These are phyloP conservation scores for Heteromormyrus szaboi DNA, from an alignment of 2,797 vertebrate species.

Conservation along the genomic window DNA sequence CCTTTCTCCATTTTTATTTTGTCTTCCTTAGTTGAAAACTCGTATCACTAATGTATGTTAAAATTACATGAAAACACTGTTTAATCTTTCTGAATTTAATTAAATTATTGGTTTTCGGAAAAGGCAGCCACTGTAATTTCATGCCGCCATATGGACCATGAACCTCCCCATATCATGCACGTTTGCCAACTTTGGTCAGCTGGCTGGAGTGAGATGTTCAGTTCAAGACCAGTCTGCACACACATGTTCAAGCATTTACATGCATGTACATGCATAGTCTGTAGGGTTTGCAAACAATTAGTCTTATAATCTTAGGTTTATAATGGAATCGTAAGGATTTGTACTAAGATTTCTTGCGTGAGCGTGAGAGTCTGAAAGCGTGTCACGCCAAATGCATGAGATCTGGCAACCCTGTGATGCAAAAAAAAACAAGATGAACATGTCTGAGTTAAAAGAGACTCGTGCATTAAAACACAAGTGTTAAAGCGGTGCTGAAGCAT, in stretches of 20 bases:
- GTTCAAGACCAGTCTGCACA: not conserved
- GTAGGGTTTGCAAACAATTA: not conserved
- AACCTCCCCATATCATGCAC: not conserved
- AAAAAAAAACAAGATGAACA: not conserved
- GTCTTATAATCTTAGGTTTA: not conserved
- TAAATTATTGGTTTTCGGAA: not conserved
- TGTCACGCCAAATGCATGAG: not conserved
- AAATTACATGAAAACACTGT: not conserved
- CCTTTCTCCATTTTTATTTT: slow-evolving; percentile 33
- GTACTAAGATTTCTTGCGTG: not conserved
- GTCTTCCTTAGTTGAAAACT: not conserved
- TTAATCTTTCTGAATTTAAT: not conserved
- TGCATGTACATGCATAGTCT: not conserved
- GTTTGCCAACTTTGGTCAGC: not conserved
- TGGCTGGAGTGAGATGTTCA: not conserved
- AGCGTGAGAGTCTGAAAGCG: not conserved
- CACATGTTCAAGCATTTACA: not conserved
- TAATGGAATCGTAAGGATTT: not conserved
- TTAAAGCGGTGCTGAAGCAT: not conserved
- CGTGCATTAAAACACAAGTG: not conserved
- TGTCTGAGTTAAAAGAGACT: not conserved
- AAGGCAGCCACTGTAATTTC: not conserved
- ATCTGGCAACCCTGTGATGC: not conserved
- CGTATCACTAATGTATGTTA: not conserved
- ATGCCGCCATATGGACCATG: not conserved